phyloP scores from a whole-genome alignment of 2,113 vertebrate genomes.

The Galbula dea region DNA sequence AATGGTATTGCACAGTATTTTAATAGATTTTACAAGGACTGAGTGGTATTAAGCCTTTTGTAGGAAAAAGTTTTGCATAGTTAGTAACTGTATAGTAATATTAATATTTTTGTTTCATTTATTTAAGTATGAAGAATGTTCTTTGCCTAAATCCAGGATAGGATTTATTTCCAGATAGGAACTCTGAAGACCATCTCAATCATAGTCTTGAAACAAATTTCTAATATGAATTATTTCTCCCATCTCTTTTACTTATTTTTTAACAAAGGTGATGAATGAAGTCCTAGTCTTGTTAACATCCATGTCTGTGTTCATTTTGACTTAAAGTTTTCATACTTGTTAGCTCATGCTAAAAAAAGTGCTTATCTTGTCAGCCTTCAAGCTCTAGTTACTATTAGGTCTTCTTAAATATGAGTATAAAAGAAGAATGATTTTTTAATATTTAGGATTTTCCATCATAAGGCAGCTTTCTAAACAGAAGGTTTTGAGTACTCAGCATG shows the following conservation, averaged over 20 bases:
- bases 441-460: background rate
- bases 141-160: background rate
- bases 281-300: background rate
- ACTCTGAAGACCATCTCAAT: too few species aligned
- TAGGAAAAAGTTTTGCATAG: background rate
- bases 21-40: background rate
- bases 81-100: background rate
- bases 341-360: background rate
- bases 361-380: background rate
- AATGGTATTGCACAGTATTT: background rate
- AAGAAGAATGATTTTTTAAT: background rate
- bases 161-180: too few species aligned
- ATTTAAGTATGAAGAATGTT: background rate
- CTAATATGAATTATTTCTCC: background rate
- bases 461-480: background rate
- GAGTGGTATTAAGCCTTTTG: background rate
- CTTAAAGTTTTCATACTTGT: background rate
- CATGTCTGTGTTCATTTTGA: background rate
- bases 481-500: background rate
- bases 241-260: background rate
- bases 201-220: background rate
- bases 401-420: background rate
- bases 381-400: background rate
- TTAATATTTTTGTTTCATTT: background rate
- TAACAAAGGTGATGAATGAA: background rate